Conservation (phyloP, 2,888 invertebrate genomes). For the Xylota segnis region DNA sequence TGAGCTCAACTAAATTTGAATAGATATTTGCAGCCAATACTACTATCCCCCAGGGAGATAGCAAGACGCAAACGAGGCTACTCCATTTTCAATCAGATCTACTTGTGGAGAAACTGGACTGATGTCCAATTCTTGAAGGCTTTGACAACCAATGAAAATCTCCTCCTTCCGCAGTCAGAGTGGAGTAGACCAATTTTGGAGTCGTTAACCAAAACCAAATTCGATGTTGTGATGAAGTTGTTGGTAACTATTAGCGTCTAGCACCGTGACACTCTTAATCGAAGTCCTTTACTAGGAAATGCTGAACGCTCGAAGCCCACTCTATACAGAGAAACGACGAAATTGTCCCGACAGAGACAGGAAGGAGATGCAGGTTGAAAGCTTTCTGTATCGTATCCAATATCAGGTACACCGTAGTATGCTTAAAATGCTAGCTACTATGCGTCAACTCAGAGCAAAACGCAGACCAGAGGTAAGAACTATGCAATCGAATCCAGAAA, state of each 20-base stretch:
- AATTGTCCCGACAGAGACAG: constrained; percentile 79
- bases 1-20: neutral
- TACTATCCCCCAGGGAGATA: constrained; percentile 80
- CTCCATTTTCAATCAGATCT: constrained; percentile 81
- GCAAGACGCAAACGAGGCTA: constrained; percentile 80
- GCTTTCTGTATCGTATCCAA: constrained; percentile 80
- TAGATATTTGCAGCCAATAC: constrained; percentile 77
- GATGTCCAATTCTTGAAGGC: constrained; percentile 81
- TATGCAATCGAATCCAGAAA: neutral
- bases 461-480: constrained; percentile 78
- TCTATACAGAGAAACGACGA: constrained; percentile 80
- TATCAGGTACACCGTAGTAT: constrained; percentile 82
- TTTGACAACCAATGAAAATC: constrained; percentile 78
- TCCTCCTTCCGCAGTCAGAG: constrained; percentile 79
- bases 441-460: constrained; percentile 78
- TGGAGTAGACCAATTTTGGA: constrained; percentile 78
- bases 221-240: constrained; percentile 79
- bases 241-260: constrained; percentile 78
- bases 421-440: constrained; percentile 79
- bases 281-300: constrained; percentile 80
- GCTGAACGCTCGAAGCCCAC: constrained; percentile 81
- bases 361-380: constrained; percentile 78
- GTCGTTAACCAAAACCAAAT: constrained; percentile 78
- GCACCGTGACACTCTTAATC: neutral
- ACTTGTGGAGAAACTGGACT: constrained; percentile 80